Conservation (phyloP, 1,140 invertebrate species). For the Telenomus remus region DNA sequence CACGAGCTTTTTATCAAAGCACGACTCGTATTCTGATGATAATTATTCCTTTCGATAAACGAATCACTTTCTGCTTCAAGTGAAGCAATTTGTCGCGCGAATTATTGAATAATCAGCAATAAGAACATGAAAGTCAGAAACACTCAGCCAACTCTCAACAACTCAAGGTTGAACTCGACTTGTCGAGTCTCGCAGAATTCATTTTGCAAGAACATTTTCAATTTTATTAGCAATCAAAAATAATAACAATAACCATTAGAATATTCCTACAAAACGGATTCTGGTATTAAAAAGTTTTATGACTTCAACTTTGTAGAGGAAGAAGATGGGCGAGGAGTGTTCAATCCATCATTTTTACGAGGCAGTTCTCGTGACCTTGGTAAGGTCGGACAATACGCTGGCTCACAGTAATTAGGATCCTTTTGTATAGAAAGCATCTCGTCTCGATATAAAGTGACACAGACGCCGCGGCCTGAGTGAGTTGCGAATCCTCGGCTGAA, state of each 20-base stretch:
- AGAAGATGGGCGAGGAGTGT: constrained; percentile 4
- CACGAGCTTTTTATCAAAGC: too few relatives aligned
- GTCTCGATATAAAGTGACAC: constrained; percentile 47
- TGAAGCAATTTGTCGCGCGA: constrained; percentile 26
- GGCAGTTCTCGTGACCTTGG: constrained; percentile 23
- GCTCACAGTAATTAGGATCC: constrained; percentile 39
- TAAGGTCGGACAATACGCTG: constrained; percentile 14
- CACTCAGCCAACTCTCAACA: constrained; percentile 33
- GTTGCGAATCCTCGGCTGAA: constrained; percentile 38
- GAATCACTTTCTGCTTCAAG: constrained; percentile 29
- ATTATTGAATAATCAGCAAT: constrained; percentile 44
- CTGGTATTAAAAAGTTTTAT: background rate
- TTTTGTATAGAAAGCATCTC: constrained; percentile 34
- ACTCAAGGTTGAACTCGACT: too few relatives aligned
- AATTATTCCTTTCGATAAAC: constrained; percentile 24
- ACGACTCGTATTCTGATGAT: constrained; percentile 24
- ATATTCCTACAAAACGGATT: background rate
- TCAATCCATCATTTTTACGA: constrained; percentile 1
- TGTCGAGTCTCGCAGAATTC: too few relatives aligned
- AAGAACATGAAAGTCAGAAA: constrained; percentile 39
- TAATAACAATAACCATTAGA: too few relatives aligned
- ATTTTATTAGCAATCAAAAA: too few relatives aligned
- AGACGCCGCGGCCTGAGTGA: constrained; percentile 26
- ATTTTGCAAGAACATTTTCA: too few relatives aligned
- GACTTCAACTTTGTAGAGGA: background rate